These are phyloP conservation scores for Candoia aspera DNA, from an alignment of 2,113 vertebrate genomes.

Conservation along the genomic window DNA sequence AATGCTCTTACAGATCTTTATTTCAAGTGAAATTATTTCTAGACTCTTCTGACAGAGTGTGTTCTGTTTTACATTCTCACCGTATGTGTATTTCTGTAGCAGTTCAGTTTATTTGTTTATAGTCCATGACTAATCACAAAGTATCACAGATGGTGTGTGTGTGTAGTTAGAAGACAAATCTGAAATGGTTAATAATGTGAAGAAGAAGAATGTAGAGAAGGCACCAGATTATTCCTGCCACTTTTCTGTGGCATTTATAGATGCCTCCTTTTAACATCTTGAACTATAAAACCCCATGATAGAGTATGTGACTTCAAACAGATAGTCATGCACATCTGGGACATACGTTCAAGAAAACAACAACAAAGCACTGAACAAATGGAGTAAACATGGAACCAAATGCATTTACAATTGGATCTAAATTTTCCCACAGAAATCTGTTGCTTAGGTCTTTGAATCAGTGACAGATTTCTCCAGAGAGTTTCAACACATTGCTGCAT, in stretches of 20 bases:
- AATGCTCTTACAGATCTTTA: not conserved
- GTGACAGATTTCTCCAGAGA: slow-evolving; percentile 26
- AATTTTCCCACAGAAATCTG: slow-evolving; percentile 31
- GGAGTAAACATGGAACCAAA: slow-evolving; percentile 19
- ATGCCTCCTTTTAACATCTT: slow-evolving; percentile 13
- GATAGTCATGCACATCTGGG: slow-evolving; percentile 19
- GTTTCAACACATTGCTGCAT: slow-evolving; percentile 24
- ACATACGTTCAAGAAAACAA: slow-evolving; percentile 17
- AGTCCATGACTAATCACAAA: not conserved
- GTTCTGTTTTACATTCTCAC: not conserved
- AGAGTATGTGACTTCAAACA: slow-evolving; percentile 2
- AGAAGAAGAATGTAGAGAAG: not conserved
- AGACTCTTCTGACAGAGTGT: too few relatives aligned
- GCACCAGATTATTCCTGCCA: not conserved
- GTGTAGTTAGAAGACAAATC: not conserved
- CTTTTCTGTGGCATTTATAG: slow-evolving; percentile 2
- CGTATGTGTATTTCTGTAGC: not conserved
- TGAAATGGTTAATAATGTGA: not conserved
- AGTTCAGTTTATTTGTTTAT: not conserved
- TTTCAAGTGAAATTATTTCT: not conserved
- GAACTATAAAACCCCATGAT: slow-evolving; percentile 16
- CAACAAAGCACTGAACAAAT: slow-evolving; percentile 35
- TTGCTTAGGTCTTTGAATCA: slow-evolving; percentile 10
- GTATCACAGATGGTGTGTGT: not conserved
- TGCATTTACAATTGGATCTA: not conserved